These are phyloP conservation scores for Dilophus febrilis DNA, from an alignment of 2,888 invertebrate genomes.

Conservation along the genomic window DNA sequence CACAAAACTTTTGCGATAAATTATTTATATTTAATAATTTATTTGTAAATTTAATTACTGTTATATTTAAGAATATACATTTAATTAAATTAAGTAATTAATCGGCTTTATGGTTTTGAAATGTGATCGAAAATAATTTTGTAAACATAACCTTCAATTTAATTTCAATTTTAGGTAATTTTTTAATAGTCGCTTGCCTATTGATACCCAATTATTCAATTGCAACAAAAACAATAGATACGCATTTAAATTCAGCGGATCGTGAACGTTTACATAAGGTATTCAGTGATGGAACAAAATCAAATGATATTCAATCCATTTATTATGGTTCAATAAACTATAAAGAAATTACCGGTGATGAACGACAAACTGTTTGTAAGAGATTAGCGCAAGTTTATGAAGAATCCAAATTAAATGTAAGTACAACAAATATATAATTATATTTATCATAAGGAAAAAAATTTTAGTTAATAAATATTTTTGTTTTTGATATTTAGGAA, in stretches of 20 bases:
- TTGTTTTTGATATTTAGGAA: conserved; percentile 16
- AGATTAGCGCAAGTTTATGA: conserved; percentile 17
- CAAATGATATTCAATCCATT: conserved; percentile 44
- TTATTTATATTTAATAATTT: too few relatives aligned
- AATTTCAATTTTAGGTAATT: too few relatives aligned
- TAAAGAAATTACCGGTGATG: conserved; percentile 42
- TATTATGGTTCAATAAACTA: conserved; percentile 62
- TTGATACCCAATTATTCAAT: too few relatives aligned
- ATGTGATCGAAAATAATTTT: too few relatives aligned
- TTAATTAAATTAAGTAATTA: too few relatives aligned
- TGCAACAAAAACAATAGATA: conserved; percentile 17
- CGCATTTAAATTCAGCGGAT: conserved; percentile 22
- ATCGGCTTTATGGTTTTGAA: too few relatives aligned
- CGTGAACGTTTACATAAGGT: conserved; percentile 25
- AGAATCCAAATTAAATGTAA: conserved; percentile 34
- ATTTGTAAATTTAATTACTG: too few relatives aligned
- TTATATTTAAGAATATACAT: too few relatives aligned
- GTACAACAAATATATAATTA: conserved; percentile 7
- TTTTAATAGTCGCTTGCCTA: too few relatives aligned
- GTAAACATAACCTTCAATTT: too few relatives aligned
- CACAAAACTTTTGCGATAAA: too few relatives aligned
- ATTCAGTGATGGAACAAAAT: conserved; percentile 31
- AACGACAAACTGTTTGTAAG: conserved; percentile 36
- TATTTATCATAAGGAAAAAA: not conserved
- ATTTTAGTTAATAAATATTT: not conserved